Evolutionary conservation across 2,888 invertebrate species (phyloP), one percentile per base, ranked within the genome.

Genomic region (Cyclophora punctaria): DNA sequence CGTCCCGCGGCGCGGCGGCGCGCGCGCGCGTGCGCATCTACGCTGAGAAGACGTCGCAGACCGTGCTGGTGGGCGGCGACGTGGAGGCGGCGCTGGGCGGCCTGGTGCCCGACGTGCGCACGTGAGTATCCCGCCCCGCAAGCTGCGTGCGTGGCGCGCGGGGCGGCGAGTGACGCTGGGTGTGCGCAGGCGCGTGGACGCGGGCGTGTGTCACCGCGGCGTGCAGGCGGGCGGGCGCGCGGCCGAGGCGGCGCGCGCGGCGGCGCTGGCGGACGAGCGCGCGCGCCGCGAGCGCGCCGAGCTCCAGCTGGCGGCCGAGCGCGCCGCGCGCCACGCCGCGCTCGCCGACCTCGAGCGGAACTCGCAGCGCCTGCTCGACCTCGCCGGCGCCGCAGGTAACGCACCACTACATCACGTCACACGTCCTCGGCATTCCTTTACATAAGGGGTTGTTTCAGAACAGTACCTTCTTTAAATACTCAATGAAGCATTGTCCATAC

Each of bases 21-120:
- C 84, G 83, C 62, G 74, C 81, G 4, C 75, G 86, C 35, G 85
- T 93, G 1, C 90, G 92, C 67, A 96, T 96, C 59, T 96, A 94
- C 74, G 95, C 95, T 61, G 96, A 96, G 78, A 93, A 91, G 41
- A 90, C 91, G 46, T 90, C 92, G 7, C 96, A 96, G 75, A 96
- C 96, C 1, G 93, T 93, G 34, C 78, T 96, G 48, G 91, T 94
- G 1, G 91, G 92, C 49, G 78, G 83, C 3, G 96, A 96, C 67
- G 88, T 96, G 34, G 93, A 94, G 58, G 91, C 92, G 20, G 93
- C 93, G 3, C 82, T 95, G 48, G 90, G 91, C 0, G 95, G 95
- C 2, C 77, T 91, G 51, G 62, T 81, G 58, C 87, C 87, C 52
- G 83, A 79, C 59, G 83, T 88, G 64, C 86, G 86, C 53, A 82